Percentiles rank a stretch among this genome's conserved stretches.
Conservation (phyloP, 2,888 invertebrate species). For the Stramonita haemastoma region DNA sequence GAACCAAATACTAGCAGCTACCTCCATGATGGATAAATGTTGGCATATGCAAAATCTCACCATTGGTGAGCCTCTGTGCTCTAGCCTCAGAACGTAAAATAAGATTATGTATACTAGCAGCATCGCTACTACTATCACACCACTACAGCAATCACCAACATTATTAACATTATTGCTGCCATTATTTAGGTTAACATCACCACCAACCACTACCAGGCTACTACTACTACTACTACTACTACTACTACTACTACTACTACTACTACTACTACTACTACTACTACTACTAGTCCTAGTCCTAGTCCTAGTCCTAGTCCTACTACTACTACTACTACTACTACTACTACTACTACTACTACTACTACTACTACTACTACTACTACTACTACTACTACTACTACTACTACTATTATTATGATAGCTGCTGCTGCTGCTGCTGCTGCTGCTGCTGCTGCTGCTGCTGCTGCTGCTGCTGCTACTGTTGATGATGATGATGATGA, state of each 20-base stretch:
- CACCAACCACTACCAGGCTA: background rate
- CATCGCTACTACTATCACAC: no score
- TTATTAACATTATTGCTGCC: background rate
- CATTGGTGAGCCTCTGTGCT: no score
- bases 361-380: background rate
- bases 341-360: background rate
- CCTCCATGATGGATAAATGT: no score
- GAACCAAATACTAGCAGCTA: no score
- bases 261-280: background rate
- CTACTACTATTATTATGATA: background rate
- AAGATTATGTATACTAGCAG: no score
- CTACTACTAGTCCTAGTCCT: background rate
- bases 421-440: background rate
- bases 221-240: background rate
- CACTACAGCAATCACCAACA: no score
- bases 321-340: background rate
- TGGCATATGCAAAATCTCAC: no score
- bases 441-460: background rate
- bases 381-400: background rate
- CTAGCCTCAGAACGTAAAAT: no score
- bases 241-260: background rate
- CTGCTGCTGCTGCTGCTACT: background rate
- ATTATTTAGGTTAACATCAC: background rate
- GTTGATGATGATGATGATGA: slow-evolving; percentile 11
- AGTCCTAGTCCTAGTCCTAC: background rate